These are phyloP conservation scores for Nemapogon koenigi DNA, from an alignment of 2,888 invertebrate species.

Conservation along the genomic window DNA sequence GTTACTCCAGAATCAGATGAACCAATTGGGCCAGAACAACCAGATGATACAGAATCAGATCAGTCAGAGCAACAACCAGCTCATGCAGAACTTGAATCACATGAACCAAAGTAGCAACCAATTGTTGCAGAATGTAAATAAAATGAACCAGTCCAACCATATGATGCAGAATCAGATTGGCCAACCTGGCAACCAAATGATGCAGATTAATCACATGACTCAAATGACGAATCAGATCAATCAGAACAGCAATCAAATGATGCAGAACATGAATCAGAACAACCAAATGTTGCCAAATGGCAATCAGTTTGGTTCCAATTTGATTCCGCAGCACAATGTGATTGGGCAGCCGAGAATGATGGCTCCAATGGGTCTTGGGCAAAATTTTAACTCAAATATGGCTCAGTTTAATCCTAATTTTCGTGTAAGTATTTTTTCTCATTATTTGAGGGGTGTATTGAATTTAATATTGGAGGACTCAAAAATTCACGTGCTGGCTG, in stretches of 20 bases:
- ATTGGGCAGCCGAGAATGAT: slow-evolving; percentile 47
- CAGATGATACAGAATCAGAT: slow-evolving; percentile 26
- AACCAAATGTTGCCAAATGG: slow-evolving; percentile 32
- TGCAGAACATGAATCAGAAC: neutral
- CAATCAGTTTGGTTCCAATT: slow-evolving; percentile 32
- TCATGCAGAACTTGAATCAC: slow-evolving; percentile 20
- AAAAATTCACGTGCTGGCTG: too few species aligned
- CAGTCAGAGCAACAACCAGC: slow-evolving; percentile 24
- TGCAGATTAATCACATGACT: slow-evolving; percentile 13
- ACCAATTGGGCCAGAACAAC: slow-evolving; percentile 31
- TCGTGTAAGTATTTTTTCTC: slow-evolving; percentile 39
- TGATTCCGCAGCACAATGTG: slow-evolving; percentile 43
- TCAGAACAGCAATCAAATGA: slow-evolving; percentile 6
- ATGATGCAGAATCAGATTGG: slow-evolving; percentile 22
- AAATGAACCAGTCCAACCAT: slow-evolving; percentile 19
- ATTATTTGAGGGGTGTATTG: too few species aligned
- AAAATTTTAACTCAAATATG: slow-evolving; percentile 42
- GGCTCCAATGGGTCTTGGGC: slow-evolving; percentile 43
- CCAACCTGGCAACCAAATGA: slow-evolving; percentile 24
- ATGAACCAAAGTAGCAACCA: slow-evolving; percentile 22
- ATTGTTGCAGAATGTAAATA: slow-evolving; percentile 23
- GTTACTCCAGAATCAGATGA: slow-evolving; percentile 20
- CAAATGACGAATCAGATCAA: slow-evolving; percentile 4
- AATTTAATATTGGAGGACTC: too few species aligned
- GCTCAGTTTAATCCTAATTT: slow-evolving; percentile 45